These are phyloP conservation scores for Mesoclemmys tuberculata DNA, from an alignment of 2,113 vertebrate genomes.

Conservation along the genomic window DNA sequence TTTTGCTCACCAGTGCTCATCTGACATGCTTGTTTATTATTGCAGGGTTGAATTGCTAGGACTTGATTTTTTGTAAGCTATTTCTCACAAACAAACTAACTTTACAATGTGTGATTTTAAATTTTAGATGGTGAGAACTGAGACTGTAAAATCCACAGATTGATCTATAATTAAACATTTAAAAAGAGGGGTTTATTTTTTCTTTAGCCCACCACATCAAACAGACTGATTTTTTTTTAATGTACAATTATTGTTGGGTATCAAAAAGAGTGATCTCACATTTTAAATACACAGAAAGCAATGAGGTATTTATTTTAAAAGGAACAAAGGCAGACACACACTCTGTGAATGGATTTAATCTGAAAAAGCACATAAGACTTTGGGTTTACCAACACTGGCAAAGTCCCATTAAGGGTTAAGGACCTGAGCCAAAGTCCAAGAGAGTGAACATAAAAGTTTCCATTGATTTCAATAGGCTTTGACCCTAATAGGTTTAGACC, in stretches of 20 bases:
- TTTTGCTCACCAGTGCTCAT: not conserved
- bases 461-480: not conserved
- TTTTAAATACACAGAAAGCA: slow-evolving; percentile 42
- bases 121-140: not conserved
- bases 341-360: slow-evolving; percentile 11
- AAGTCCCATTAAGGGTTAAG: not conserved
- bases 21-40: not conserved
- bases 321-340: not conserved
- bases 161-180: not conserved
- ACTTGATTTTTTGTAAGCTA: not conserved
- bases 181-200: not conserved
- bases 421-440: not conserved
- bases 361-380: not conserved
- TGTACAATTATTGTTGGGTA: slow-evolving; percentile 22
- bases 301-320: slow-evolving; percentile 36
- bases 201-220: slow-evolving; percentile 19
- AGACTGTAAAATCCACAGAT: slow-evolving; percentile 10
- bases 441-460: not conserved
- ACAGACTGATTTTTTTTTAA: not conserved
- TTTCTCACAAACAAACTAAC: not conserved
- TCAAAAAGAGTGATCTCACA: slow-evolving; percentile 48
- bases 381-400: not conserved
- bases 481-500: not conserved
- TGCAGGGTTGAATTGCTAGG: not conserved
- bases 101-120: slow-evolving; percentile 22